Base-by-base conservation (phyloP, 2,113 vertebrate genomes). In the Drymodes brunneopygia region DNA sequence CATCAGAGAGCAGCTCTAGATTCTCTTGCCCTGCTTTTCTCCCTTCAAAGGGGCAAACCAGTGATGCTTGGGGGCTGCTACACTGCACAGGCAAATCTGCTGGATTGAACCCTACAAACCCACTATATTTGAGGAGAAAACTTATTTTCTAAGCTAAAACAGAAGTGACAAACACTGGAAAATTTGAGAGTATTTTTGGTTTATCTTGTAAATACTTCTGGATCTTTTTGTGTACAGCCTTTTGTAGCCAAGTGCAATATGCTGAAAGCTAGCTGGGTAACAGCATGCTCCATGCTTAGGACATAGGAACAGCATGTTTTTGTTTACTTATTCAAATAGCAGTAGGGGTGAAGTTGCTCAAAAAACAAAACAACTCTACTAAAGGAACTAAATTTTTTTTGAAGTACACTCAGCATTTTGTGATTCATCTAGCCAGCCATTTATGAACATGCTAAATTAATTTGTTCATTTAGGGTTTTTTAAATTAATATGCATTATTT, bases 221-320 rank as follows among this genome's bases (percentile, higher is more conserved):
- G 62, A 58, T 35, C 53, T 58, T 78, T 86, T 36, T 82, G 60
- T 73, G 75, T 44, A 47, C n/a, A 45, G 74, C 11, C 42, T 88
- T 79, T 85, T 51, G 81, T 53, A 92, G 94, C 96, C 94, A 96
- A 96, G 92, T 82, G 67, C 93, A 97, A 96, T 38, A 96, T 19
- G 56, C 79, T 71, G 85, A 77, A 64, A 23, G 13, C 93, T 92
- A 86, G 92, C 92, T 83, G 96, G 28, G 92, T 88, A 94, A 90
- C 94, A 96, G 94, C 92, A 71, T 81, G 94, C 61, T 91, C 19
- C 78, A 79, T 56, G 74, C 65, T 84, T 75, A 75, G 79, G 71
- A 80, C 81, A 67, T 3, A 54, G 54, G 74, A 95, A 95, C 87
- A 94, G 92, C 91, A 69, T 19, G 82, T 87, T 67, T 93, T 96